These are phyloP conservation scores for Phaethornis superciliosus DNA, from an alignment of 2,113 vertebrate genomes.

Conservation along the genomic window DNA sequence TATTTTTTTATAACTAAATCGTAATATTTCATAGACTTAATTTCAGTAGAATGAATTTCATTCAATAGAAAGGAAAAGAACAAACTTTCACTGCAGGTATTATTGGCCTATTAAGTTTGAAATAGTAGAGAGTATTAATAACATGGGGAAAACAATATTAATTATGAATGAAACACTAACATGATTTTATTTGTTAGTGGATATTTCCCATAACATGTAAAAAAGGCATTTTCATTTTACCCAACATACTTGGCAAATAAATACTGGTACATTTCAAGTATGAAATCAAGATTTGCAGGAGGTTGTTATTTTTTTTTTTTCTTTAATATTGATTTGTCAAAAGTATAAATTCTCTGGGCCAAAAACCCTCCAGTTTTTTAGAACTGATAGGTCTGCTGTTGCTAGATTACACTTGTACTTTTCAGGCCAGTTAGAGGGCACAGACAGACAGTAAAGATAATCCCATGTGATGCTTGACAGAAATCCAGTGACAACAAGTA, in stretches of 20 bases:
- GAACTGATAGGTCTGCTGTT: not conserved
- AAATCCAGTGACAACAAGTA: not conserved
- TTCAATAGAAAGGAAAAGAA: not conserved
- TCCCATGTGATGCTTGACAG: not conserved
- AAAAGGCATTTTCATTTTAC: not conserved
- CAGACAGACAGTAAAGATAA: not conserved
- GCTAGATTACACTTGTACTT: not conserved
- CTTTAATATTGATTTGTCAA: not conserved
- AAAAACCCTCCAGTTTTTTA: not conserved
- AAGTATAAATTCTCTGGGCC: not conserved
- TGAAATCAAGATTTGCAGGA: not conserved
- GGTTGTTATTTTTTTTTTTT: rapidly evolving
- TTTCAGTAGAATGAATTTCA: not conserved
- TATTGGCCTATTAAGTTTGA: not conserved
- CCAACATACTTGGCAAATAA: not conserved
- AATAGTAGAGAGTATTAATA: not conserved
- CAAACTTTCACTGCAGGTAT: not conserved
- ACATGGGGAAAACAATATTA: not conserved
- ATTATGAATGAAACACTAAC: not conserved
- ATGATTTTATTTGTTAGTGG: not conserved
- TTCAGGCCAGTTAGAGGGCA: not conserved
- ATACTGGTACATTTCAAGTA: not conserved
- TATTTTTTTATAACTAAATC: not conserved
- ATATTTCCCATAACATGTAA: not conserved
- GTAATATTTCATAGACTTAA: not conserved